These are phyloP conservation scores for Chamaetylas fuelleborni DNA, from an alignment of 2,113 vertebrate species.

Conservation along the genomic window DNA sequence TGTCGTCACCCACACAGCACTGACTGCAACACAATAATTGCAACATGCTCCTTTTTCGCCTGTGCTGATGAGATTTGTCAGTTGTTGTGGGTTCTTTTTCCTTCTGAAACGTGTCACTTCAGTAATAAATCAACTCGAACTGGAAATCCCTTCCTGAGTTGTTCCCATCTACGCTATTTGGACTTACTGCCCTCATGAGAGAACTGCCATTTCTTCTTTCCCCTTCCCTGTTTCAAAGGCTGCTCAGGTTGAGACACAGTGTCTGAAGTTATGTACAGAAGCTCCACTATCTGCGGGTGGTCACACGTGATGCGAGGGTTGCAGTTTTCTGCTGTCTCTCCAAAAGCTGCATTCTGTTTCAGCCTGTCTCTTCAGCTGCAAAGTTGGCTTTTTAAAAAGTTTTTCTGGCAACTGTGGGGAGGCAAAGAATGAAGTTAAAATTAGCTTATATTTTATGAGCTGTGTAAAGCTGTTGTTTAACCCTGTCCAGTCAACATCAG, in stretches of 20 bases:
- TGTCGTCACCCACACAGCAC: neutral
- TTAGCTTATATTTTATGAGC: neutral
- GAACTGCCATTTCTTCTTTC: neutral
- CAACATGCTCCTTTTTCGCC: neutral
- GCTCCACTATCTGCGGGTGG: neutral
- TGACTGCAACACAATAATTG: neutral
- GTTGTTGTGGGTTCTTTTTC: neutral
- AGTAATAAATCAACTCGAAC: neutral
- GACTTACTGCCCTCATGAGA: neutral
- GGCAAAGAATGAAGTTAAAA: neutral
- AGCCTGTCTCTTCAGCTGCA: neutral
- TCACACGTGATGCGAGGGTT: neutral
- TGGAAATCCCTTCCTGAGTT: neutral
- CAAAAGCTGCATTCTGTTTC: neutral
- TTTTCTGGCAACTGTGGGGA: neutral
- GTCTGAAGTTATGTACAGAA: neutral
- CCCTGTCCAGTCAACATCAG: neutral
- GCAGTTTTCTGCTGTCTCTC: neutral
- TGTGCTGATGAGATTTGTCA: neutral
- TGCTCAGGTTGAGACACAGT: neutral
- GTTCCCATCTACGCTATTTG: neutral
- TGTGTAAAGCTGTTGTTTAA: conserved; percentile 15
- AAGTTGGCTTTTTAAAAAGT: neutral
- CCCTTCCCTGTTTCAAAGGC: neutral
- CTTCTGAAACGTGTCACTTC: neutral